Percentiles rank a stretch among this genome's conserved stretches.
These are phyloP conservation scores for Cheirogaleus major DNA, from an alignment of 2,797 vertebrate genomes.

Conservation along the genomic window DNA sequence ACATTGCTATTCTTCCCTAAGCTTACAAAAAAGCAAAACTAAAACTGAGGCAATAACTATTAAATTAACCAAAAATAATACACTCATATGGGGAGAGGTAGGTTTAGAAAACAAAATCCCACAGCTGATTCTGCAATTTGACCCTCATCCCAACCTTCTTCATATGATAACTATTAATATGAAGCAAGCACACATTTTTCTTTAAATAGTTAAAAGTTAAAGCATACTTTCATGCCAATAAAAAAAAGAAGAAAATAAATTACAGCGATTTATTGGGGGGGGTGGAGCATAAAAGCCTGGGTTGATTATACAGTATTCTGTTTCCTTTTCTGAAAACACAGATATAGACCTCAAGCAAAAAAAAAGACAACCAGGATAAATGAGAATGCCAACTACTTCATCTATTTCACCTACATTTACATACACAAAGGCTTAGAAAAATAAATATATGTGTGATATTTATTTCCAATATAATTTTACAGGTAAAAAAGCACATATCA, in stretches of 20 bases:
- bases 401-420: not conserved
- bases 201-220: constrained; percentile 11
- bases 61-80: constrained; percentile 26
- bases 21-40: not conserved
- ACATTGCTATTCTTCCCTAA: not conserved
- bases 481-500: not conserved
- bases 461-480: constrained; percentile 24
- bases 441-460: not conserved
- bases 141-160: not conserved
- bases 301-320: not conserved
- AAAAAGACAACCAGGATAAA: not conserved
- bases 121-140: not conserved
- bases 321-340: not conserved
- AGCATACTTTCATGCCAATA: not conserved
- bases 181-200: not conserved
- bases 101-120: not conserved
- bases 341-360: not conserved
- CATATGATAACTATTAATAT: constrained; percentile 26
- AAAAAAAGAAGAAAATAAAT: not conserved
- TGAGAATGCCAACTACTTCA: not conserved
- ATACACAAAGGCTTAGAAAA: not conserved
- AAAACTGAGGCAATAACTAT: not conserved
- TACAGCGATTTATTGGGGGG: not conserved
- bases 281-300: not conserved
- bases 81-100: not conserved